Base-by-base conservation (phyloP, 2,888 invertebrate species). In the Acronicta alni region DNA sequence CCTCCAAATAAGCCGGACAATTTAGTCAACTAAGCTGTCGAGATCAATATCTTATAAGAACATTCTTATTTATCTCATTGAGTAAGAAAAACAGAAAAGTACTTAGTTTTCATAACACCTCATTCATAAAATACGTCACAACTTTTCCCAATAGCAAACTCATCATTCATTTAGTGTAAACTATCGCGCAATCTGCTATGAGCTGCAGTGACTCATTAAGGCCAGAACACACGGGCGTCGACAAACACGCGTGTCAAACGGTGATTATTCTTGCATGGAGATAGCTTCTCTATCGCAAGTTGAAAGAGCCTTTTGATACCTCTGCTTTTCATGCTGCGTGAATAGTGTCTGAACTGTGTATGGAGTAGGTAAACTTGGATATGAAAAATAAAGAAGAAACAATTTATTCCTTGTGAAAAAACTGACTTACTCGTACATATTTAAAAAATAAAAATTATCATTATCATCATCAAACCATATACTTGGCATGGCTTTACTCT, bases 231-330 rank as follows among this genome's bases (percentile, higher is more conserved):
- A 67, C 45, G 67, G 47, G 45, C 52, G 49, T 54, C 53, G 54
- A 54, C 67, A 78, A 74, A 75, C 77, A 70, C 53, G 55, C 62
- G 59, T 64, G 70, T 64, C 75, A 76, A 77, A 75, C 73, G 73
- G 18, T 58, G 77, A 64, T 76, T 75, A 75, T 72, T 71, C 67
- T 49, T 59, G 60, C 20, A 52, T 16, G 35, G 59, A 71, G 75
- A 75, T 72, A 66, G 75, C 66, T 67, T 64, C 57, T 60, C 70
- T 75, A 67, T 75, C 66, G 75, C 38, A 42, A 23, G 44, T 57
- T 77, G 75, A 77, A 77, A 77, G 68, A 47, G 61, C 65, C 46
- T 75, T 77, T 77, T 77, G 77, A 77, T 75, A 65, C 53, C 52
- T 57, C 30, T 17, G 58, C 77, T 73, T 71, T 77, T 77, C 75